A percentile compares a stretch with the other conserved stretches of the same genome.
phyloP scores from a whole-genome alignment of 2,113 vertebrate species.

The Mobula hypostoma region DNA sequence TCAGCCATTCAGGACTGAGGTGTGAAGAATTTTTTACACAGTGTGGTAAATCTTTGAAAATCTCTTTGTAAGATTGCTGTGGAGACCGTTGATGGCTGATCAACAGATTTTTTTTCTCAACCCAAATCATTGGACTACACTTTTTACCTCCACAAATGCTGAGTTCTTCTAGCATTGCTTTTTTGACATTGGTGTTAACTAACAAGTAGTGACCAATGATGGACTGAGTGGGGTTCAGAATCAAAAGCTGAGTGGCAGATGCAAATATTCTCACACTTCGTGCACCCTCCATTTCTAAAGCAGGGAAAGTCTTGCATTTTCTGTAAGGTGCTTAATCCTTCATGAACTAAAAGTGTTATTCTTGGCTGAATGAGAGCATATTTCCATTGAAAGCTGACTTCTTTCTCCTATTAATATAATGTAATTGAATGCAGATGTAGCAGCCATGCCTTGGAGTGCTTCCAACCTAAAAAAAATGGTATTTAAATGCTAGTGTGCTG shows the following conservation, averaged over 20 bases:
- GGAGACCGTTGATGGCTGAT: no score
- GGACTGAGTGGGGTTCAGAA: neutral
- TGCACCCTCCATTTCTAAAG: neutral
- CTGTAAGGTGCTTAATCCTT: neutral
- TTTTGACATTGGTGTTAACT: neutral
- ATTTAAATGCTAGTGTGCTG: neutral
- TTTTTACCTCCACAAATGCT: no score
- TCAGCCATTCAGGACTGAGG: no score
- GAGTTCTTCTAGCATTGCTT: neutral
- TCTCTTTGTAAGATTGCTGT: no score
- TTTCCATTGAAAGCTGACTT: neutral
- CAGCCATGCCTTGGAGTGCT: neutral
- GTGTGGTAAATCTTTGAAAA: no score
- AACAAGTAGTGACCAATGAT: neutral
- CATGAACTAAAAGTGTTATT: neutral
- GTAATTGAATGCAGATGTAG: constrained; percentile 22
- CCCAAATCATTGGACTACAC: no score
- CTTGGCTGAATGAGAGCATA: neutral
- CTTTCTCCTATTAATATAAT: constrained; percentile 17
- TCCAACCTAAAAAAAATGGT: neutral
- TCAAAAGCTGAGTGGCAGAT: neutral
- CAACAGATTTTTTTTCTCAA: no score
- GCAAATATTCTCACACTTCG: neutral
- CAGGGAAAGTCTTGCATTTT: neutral
- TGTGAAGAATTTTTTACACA: no score